phyloP scores from a whole-genome alignment of 2,888 invertebrate genomes.

The Biston stratarius region DNA sequence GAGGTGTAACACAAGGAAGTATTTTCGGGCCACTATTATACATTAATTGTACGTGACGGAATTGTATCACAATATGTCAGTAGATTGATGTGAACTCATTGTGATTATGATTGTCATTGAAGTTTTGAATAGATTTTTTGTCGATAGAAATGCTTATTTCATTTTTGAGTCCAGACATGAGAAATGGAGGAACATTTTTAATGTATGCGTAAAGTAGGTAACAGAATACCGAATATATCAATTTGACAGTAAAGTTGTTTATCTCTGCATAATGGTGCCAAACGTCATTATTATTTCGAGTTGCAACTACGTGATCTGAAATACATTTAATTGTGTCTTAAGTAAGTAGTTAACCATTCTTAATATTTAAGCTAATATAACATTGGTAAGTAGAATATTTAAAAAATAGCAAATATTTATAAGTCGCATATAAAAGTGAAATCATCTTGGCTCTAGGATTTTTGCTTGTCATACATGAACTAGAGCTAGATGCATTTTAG shows the following conservation, averaged over 20 bases:
- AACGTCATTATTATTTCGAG: not conserved
- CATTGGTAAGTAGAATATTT: no score
- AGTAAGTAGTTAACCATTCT: not conserved
- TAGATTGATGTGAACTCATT: slow-evolving; percentile 63
- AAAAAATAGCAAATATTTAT: no score
- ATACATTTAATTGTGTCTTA: no score
- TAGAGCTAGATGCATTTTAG: no score
- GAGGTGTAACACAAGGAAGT: slow-evolving; percentile 70
- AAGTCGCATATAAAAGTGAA: no score
- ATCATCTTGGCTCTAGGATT: no score
- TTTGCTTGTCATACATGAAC: no score
- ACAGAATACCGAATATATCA: slow-evolving; percentile 15
- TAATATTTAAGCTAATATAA: no score
- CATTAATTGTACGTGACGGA: slow-evolving; percentile 81
- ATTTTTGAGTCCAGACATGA: slow-evolving; percentile 38
- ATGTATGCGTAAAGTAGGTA: slow-evolving; percentile 22
- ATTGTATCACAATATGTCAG: slow-evolving; percentile 77
- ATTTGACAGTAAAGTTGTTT: slow-evolving; percentile 4
- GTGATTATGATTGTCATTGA: slow-evolving; percentile 47
- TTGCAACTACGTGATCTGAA: no score
- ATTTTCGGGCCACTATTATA: slow-evolving; percentile 65
- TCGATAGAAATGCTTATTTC: slow-evolving; percentile 34
- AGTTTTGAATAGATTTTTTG: slow-evolving; percentile 44
- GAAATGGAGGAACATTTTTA: slow-evolving; percentile 37
- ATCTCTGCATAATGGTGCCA: slow-evolving; percentile 6